A percentile compares a stretch with the other conserved stretches of the same genome.
Conservation (phyloP, 2,888 invertebrate species). For the Chaitophorus viminalis region DNA sequence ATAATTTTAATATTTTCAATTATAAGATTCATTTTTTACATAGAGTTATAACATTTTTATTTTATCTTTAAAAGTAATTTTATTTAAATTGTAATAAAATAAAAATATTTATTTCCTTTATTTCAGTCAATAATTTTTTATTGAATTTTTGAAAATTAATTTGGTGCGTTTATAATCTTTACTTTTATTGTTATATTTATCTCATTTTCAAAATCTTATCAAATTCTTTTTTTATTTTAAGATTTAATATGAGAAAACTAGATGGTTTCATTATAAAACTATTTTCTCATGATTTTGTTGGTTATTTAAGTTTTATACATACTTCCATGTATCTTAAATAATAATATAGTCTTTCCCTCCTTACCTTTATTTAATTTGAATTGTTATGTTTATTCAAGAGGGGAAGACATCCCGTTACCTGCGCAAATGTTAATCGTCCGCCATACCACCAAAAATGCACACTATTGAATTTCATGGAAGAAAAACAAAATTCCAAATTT, state of each 20-base stretch:
- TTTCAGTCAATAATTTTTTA: no score
- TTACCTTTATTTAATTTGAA: not conserved
- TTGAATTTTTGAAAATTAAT: no score
- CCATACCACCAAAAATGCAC: not conserved
- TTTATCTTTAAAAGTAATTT: not conserved
- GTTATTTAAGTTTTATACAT: not conserved
- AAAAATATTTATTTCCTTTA: no score
- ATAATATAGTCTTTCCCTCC: not conserved
- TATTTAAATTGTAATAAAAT: no score
- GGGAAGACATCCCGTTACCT: not conserved
- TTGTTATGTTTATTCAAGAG: not conserved
- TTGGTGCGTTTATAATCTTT: no score
- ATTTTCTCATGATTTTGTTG: no score
- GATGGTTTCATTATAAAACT: no score
- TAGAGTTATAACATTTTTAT: not conserved
- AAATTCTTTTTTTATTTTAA: no score
- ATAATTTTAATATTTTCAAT: not conserved
- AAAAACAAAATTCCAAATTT: not conserved
- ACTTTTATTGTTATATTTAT: no score
- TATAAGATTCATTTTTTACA: not conserved
- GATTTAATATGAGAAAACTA: no score
- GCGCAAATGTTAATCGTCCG: not conserved
- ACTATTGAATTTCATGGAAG: constrained; percentile 47
- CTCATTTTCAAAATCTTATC: no score
- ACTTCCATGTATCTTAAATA: not conserved